These are phyloP conservation scores for Palloptera scutellata DNA, from an alignment of 2,888 invertebrate genomes.

Conservation along the genomic window DNA sequence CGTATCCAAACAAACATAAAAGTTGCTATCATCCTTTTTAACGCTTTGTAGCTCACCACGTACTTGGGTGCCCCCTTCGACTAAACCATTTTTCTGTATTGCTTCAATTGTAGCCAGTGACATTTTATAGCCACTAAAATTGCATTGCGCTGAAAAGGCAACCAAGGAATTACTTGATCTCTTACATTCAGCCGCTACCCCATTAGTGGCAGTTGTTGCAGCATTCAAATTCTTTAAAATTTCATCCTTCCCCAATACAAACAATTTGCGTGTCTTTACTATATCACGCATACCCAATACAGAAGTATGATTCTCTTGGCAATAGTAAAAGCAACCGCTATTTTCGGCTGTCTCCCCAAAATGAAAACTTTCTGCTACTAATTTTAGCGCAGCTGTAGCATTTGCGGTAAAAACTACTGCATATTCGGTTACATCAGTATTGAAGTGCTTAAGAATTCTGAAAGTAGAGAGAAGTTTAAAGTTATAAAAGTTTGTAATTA, in stretches of 20 bases:
- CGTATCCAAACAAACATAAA: conserved; percentile 84
- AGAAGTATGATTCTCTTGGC: conserved; percentile 94
- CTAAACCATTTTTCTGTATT: conserved; percentile 72
- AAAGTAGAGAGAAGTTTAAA: conserved; percentile 41
- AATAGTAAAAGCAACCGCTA: conserved; percentile 80
- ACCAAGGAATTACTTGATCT: conserved; percentile 70
- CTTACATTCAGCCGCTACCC: too few relatives aligned
- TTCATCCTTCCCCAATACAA: conserved; percentile 69
- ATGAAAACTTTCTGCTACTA: conserved; percentile 82
- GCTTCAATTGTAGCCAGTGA: conserved; percentile 76
- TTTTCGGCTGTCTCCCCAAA: conserved; percentile 60
- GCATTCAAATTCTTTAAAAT: conserved; percentile 64
- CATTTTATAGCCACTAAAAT: conserved; percentile 93
- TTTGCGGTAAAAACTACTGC: conserved; percentile 93
- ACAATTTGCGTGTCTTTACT: conserved; percentile 69
- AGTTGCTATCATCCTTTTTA: conserved; percentile 61
- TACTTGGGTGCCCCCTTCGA: conserved; percentile 52
- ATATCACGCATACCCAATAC: conserved; percentile 90
- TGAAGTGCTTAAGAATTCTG: conserved; percentile 85
- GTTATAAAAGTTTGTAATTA: not conserved
- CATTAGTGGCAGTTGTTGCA: not conserved
- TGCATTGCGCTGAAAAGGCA: conserved; percentile 91
- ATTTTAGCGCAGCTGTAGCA: conserved; percentile 86
- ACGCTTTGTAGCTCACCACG: conserved; percentile 31
- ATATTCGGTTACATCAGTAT: conserved; percentile 81